Percentiles rank a stretch among this genome's conserved stretches.
Conservation (phyloP, 1,140 invertebrate genomes). For the Drosophila saltans region DNA sequence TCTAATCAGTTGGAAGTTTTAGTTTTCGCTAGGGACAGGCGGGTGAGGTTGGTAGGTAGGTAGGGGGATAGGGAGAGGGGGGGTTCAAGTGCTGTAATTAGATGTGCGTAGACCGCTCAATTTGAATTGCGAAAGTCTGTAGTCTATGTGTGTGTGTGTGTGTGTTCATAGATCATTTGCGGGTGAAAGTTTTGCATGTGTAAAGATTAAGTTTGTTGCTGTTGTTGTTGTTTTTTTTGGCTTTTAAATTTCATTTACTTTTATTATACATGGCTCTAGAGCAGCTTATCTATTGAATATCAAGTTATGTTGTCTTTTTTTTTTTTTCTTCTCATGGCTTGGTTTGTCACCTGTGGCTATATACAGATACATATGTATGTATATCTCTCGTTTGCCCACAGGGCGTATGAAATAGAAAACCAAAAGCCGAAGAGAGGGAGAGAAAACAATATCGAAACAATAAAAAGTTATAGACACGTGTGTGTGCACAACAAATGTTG, state of each 20-base stretch:
- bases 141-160: conserved; percentile 28
- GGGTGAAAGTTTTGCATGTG: conserved; percentile 63
- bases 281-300: conserved; percentile 78
- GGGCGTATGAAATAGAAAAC: conserved; percentile 62
- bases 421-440: conserved; percentile 14
- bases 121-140: conserved; percentile 65
- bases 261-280: conserved; percentile 57
- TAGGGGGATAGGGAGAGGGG: not conserved
- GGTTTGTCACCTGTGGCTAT: conserved; percentile 76
- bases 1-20: conserved; percentile 57
- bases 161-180: conserved; percentile 67
- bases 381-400: conserved; percentile 32
- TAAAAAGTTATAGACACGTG: conserved; percentile 59
- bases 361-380: conserved; percentile 13
- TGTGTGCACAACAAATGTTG: conserved; percentile 56
- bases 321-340: conserved; percentile 52
- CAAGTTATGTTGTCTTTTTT: conserved; percentile 74
- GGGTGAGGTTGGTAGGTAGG: not conserved
- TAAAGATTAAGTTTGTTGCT: conserved; percentile 38
- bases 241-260: conserved; percentile 70
- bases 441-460: conserved; percentile 20
- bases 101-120: conserved; percentile 59
- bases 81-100: conserved; percentile 67
- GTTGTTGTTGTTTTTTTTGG: conserved; percentile 22
- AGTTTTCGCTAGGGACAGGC: not conserved